These are phyloP conservation scores for Phacellophora camtschatica DNA, from an alignment of 30 jellyfish, hydroid and myxozoan species.

Conservation along the genomic window DNA sequence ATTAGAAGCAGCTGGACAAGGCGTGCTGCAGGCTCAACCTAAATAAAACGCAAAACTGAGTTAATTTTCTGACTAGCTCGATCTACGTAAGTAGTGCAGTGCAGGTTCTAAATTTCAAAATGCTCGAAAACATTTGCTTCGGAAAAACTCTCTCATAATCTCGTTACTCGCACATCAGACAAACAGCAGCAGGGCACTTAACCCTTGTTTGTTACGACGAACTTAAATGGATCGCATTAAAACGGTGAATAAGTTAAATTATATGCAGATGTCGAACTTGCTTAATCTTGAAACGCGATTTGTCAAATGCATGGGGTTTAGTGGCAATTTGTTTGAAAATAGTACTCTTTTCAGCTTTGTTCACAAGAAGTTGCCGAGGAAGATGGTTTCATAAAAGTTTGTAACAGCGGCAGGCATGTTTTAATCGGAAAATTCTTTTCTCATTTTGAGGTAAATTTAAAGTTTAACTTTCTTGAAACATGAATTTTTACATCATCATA, in stretches of 20 bases:
- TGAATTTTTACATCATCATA: too few species aligned
- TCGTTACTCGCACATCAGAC: constrained; percentile 61
- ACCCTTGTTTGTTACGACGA: constrained; percentile 62
- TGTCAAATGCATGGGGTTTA: constrained; percentile 4
- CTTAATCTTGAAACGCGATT: constrained; percentile 62
- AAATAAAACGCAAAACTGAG: too few species aligned
- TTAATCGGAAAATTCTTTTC: too few species aligned
- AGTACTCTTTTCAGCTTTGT: constrained; percentile 22
- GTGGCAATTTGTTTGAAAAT: constrained; percentile 11
- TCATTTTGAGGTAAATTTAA: too few species aligned
- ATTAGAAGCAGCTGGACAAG: too few species aligned
- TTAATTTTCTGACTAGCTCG: background rate
- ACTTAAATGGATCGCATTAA: constrained; percentile 65
- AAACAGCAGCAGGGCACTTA: constrained; percentile 65
- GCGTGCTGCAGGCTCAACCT: too few species aligned
- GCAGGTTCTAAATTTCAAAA: background rate
- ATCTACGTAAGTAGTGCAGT: too few species aligned
- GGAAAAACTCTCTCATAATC: constrained; percentile 37
- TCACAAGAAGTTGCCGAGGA: constrained; percentile 16
- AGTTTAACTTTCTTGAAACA: too few species aligned
- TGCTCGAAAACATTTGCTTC: background rate
- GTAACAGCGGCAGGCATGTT: too few species aligned
- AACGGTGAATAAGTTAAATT: constrained; percentile 33
- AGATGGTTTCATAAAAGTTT: too few species aligned
- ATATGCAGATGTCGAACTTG: constrained; percentile 57